Evolutionary conservation across 1,140 invertebrate genomes (phyloP), one percentile per base, ranked within the genome.

Genomic region (Lepidostoma basale): DNA sequence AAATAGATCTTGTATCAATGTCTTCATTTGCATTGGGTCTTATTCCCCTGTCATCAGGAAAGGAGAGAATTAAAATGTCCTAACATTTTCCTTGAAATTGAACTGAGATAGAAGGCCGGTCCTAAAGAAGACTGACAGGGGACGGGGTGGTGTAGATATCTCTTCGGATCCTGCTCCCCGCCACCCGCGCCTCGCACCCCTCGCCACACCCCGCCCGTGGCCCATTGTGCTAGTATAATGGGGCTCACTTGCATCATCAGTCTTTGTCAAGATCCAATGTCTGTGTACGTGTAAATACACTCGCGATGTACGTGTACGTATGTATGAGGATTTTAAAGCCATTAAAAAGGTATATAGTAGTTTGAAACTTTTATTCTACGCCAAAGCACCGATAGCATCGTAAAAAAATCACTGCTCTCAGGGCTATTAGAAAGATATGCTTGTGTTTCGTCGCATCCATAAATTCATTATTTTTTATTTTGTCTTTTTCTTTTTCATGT

Each of bases 161-260:
- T 54, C 39, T 8, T 60, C 60, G 54, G 47, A 36, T 33, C 64
- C 60, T 39, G 49, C 18, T 20, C 30, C 12, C 30, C 12, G 30
- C 44, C 22, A 8, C 20, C 12, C 49, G 25, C 12, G 16, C 18
- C 18, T 18, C 16, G n/a, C n/a, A 33, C 36, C 62, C 44, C 22
- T 26, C 12, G 14, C 45, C 45, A 23, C 12, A 23, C n/a, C n/a
- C n/a, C 22, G 45, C 68, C n/a, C 26, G 18, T 66, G 47, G 67
- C 54, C 68, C 73, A 58, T 72, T 77, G 42, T 79, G 65, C 73
- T 10, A 67, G 72, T 1, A 71, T 77, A 72, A 72, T 72, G 66
- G 66, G 54, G 60, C 62, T 60, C 65, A 23, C 65, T 69, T 60
- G 70, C 66, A 65, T 72, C 70, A 72, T 72, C 68, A 72, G 66